phyloP scores from a whole-genome alignment of 2,113 vertebrate species.

The Henicopernis longicauda region DNA sequence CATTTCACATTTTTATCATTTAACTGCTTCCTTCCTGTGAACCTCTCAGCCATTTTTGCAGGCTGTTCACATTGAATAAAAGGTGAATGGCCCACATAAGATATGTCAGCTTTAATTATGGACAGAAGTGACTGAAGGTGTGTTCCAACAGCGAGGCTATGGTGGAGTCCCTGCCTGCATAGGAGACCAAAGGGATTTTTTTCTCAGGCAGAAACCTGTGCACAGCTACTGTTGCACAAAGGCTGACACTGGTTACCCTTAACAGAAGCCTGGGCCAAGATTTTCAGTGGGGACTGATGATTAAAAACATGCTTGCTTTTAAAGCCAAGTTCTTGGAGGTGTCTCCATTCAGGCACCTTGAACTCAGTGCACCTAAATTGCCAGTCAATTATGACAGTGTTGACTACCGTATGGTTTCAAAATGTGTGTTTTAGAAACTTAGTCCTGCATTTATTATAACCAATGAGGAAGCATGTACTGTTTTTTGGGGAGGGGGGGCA shows the following conservation, averaged over 20 bases:
- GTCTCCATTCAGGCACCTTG: neutral
- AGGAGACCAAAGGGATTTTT: neutral
- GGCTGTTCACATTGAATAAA: neutral
- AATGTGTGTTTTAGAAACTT: neutral
- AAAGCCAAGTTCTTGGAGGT: neutral
- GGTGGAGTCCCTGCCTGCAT: neutral
- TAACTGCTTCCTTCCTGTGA: constrained; percentile 78
- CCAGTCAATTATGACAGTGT: neutral
- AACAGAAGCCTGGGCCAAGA: neutral
- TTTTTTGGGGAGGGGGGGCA: neutral
- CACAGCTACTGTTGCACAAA: neutral
- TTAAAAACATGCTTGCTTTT: neutral
- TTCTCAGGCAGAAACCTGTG: neutral
- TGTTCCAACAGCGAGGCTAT: neutral
- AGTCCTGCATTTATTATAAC: neutral
- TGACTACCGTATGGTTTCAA: neutral
- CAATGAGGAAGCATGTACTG: neutral
- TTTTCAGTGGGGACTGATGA: neutral
- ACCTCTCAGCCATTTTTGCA: constrained; percentile 29
- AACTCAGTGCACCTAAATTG: neutral
- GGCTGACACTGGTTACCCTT: neutral
- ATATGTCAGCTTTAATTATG: constrained; percentile 39
- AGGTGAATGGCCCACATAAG: constrained; percentile 14
- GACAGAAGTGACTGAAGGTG: neutral
- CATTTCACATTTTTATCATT: constrained; percentile 76